Base-by-base conservation (phyloP, 2,113 vertebrate genomes). In the Upupa epops region DNA sequence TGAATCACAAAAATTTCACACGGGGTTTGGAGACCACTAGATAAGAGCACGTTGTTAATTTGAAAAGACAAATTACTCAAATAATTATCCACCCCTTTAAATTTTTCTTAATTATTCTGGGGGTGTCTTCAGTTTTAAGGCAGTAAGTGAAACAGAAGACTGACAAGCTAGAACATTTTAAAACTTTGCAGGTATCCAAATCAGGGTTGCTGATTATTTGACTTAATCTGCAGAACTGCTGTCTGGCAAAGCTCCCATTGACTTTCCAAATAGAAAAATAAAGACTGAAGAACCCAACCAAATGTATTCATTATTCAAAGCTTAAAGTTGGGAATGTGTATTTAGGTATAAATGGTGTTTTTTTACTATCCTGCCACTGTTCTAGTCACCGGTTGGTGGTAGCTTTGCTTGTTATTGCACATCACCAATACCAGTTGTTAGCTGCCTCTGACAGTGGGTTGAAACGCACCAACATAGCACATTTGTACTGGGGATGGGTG, bases 51-150 rank as follows among this genome's bases (percentile, higher is more conserved):
- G 61, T 34, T 86, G 86, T 54, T 93, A 93, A 96, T 82, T 94
- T 92, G 73, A 94, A 72, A 89, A 70, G 66, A 76, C 77, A 92
- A 90, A 94, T 96, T 94, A 84, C 65, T 91, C 84, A 29, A 90
- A 90, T 88, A 92, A 93, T 93, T 92, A 96, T 37, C 34, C 77
- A 65, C 4, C 32, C 86, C 29, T 92, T 94, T 92, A 82, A 90
- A 88, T 6, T 65, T 86, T 94, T 84, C 73, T 86, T 95, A 84
- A 93, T 93, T 92, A 86, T 42, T 82, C 61, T 81, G 28, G 72
- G 28, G n/a, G 36, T 89, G 88, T 94, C 84, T 94, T 79, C 56
- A 79, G 42, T 88, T 91, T 90, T 89, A 90, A 95, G 80, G 48
- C 46, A 74, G 51, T 89, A 92, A 90, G 25, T 66, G 54, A 52